A percentile compares a stretch with the other conserved stretches of the same genome.
These are phyloP conservation scores for Brachyrhaphis roseni DNA, from an alignment of 2,797 vertebrate species.

Conservation along the genomic window DNA sequence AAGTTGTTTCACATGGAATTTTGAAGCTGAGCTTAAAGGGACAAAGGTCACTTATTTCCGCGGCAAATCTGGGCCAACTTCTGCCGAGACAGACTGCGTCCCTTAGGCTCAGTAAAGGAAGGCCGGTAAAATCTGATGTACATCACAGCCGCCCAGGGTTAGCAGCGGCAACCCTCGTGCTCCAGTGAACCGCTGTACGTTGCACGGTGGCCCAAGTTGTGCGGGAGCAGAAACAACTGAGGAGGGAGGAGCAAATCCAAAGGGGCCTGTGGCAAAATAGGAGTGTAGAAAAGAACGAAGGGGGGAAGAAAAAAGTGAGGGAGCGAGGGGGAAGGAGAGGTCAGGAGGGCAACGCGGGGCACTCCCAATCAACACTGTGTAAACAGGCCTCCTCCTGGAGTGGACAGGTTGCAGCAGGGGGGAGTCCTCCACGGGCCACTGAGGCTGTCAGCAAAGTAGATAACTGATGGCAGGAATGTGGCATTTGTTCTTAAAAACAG, in stretches of 20 bases:
- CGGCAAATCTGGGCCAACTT: slow-evolving; percentile 64
- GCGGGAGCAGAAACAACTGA: slow-evolving; percentile 31
- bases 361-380: slow-evolving; percentile 78
- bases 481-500: slow-evolving; percentile 73
- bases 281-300: slow-evolving; percentile 28
- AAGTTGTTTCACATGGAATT: slow-evolving; percentile 21
- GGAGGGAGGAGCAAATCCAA: slow-evolving; percentile 20
- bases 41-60: slow-evolving; percentile 74
- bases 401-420: slow-evolving; percentile 64
- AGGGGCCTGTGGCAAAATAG: slow-evolving; percentile 16
- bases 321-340: slow-evolving; percentile 36
- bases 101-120: slow-evolving; percentile 72
- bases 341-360: slow-evolving; percentile 72
- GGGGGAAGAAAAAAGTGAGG: slow-evolving; percentile 20
- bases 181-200: slow-evolving; percentile 43
- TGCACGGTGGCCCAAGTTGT: slow-evolving; percentile 40
- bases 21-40: slow-evolving; percentile 40
- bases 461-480: slow-evolving; percentile 79
- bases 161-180: slow-evolving; percentile 48
- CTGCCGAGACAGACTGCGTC: slow-evolving; percentile 57
- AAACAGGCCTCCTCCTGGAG: slow-evolving; percentile 73
- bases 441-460: slow-evolving; percentile 76
- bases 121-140: slow-evolving; percentile 80
- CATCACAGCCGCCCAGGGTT: slow-evolving; percentile 68
- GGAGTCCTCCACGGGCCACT: slow-evolving; percentile 71